phyloP scores from a whole-genome alignment of 1,140 invertebrate genomes.

The Leptinotarsa lineolata region DNA sequence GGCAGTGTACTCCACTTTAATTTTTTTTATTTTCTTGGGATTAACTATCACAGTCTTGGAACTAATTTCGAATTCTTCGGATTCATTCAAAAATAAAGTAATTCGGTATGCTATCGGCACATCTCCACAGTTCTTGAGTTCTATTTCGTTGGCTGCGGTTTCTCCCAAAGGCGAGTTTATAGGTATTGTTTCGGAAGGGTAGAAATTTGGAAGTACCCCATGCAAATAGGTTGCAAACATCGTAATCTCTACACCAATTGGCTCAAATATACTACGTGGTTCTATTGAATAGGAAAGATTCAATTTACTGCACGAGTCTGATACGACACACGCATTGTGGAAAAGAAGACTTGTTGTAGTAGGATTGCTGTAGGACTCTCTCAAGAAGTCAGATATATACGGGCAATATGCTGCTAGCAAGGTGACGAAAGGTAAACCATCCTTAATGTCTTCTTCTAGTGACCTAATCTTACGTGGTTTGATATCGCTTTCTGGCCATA shows the following conservation, averaged over 20 bases:
- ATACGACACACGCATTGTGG: constrained; percentile 55
- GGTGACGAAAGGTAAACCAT: constrained; percentile 53
- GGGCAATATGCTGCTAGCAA: constrained; percentile 55
- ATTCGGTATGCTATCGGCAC: constrained; percentile 36
- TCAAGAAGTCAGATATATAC: constrained; percentile 52
- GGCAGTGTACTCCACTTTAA: constrained; percentile 39
- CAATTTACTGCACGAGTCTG: constrained; percentile 54
- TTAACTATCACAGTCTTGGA: constrained; percentile 26
- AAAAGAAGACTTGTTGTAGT: constrained; percentile 44
- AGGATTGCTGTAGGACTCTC: constrained; percentile 49
- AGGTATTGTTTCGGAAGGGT: constrained; percentile 44
- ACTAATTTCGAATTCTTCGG: constrained; percentile 41
- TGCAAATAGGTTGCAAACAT: constrained; percentile 52
- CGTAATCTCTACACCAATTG: neutral
- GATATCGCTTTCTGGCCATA: constrained; percentile 30
- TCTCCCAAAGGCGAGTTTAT: constrained; percentile 40
- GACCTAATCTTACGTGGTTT: constrained; percentile 5
- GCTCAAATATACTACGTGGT: constrained; percentile 48
- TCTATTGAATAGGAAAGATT: constrained; percentile 54
- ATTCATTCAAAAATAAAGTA: constrained; percentile 42
- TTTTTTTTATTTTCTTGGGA: constrained; percentile 34
- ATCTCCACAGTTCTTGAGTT: constrained; percentile 38
- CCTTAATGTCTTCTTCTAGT: constrained; percentile 42
- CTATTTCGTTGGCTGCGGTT: constrained; percentile 25
- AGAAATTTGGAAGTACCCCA: constrained; percentile 51